Conservation (phyloP, 2,888 invertebrate species). For the Eristalinus sepulchralis region DNA sequence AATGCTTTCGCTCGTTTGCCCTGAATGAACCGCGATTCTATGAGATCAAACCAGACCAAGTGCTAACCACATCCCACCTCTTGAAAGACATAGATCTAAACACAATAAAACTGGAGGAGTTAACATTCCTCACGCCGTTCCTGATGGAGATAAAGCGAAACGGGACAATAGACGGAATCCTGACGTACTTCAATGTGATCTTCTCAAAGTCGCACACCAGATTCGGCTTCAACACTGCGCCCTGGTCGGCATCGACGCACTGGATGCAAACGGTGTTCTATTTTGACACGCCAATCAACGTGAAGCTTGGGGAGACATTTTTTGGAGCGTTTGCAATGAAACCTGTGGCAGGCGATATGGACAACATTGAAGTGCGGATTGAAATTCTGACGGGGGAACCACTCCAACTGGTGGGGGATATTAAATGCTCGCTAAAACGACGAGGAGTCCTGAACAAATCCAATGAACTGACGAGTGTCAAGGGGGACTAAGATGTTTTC, state of each 20-base stretch:
- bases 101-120: conserved; percentile 93
- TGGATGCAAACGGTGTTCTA: conserved; percentile 98
- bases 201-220: conserved; percentile 98
- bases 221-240: conserved; percentile 97
- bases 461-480: not conserved
- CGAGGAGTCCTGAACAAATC: not conserved
- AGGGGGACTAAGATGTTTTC: not conserved
- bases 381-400: conserved; percentile 68
- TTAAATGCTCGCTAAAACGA: conserved; percentile 38
- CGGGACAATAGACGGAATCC: conserved; percentile 96
- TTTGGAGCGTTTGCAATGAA: conserved; percentile 92
- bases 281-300: conserved; percentile 95
- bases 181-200: conserved; percentile 98
- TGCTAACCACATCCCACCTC: conserved; percentile 92
- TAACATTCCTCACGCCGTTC: conserved; percentile 93
- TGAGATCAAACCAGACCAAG: conserved; percentile 95
- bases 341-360: conserved; percentile 41
- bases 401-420: conserved; percentile 49
- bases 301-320: conserved; percentile 93
- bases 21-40: conserved; percentile 98
- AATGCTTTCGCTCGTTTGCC: conserved; percentile 95
- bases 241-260: conserved; percentile 97
- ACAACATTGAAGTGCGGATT: conserved; percentile 70
- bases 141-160: conserved; percentile 89
- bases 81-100: conserved; percentile 97